Base-by-base conservation (phyloP, 1,140 invertebrate species). In the Odontomachus brunneus region DNA sequence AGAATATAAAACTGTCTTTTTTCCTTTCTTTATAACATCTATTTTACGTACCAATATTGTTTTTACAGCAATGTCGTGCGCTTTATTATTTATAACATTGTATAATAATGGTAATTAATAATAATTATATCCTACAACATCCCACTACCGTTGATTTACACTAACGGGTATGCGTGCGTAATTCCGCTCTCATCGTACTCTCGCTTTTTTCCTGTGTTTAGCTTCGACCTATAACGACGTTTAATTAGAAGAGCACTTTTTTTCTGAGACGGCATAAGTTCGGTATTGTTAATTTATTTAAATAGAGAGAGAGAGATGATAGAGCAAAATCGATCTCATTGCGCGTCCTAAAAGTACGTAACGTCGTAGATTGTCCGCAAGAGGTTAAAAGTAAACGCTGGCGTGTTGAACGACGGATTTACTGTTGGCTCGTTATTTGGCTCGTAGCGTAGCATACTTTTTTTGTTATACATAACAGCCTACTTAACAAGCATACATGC, bases 211-310 rank as follows among this genome's bases (percentile, higher is more conserved):
- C 84, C 0, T 11, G 59, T 49, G 74, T 65, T 75, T 59, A 84
- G 49, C 65, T 84, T 87, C 53, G 71, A 59, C 24, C 53, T 74
- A 84, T 81, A 80, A 65, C 78, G 69, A 76, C 75, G 78, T 84
- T 75, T 89, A 86, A 74, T 84, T 91, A 91, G 92, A 93, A 93
- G 91, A 92, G 92, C 92, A 92, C 92, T 92, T 93, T 74, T 93
- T 74, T 89, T 90, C 88, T 87, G 49, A 92, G 92, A 93, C 92
- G 92, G 92, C 90, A 91, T 91, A 84, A 83, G 87, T 91, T 84
- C 57, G 67, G 51, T 74, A 65, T 65, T 53, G 51, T 85, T 67
- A 75, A 51, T 75, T 75, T 62, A 24, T 85, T 80, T 15, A 67
- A n/a, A 67, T 76, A 74, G 38, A n/a, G 22, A 44, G 17, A 73